Conservation (phyloP, 2,797 vertebrate genomes). For the Ctenochaetus hawaiiensis region DNA sequence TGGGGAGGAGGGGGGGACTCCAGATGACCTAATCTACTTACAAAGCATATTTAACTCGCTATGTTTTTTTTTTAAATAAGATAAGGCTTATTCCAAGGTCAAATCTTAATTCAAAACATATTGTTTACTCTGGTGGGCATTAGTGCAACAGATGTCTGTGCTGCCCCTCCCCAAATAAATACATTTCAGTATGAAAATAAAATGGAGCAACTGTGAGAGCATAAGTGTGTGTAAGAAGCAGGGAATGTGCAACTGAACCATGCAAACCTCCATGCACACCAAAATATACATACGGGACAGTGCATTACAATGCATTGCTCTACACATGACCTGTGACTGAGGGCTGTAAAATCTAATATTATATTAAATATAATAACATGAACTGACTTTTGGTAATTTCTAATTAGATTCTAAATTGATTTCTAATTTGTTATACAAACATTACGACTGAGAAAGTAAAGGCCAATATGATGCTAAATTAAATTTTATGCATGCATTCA, state of each 20-base stretch:
- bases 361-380: conserved; percentile 32
- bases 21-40: conserved; percentile 86
- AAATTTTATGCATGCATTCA: neutral
- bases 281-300: conserved; percentile 50
- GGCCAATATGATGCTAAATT: conserved; percentile 14
- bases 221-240: conserved; percentile 13
- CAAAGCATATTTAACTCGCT: conserved; percentile 85
- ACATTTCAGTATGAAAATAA: conserved; percentile 50
- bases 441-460: conserved; percentile 28
- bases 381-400: conserved; percentile 24
- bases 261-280: conserved; percentile 47
- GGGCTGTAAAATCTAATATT: conserved; percentile 17
- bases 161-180: conserved; percentile 48
- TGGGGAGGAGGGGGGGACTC: conserved; percentile 25
- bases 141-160: conserved; percentile 81
- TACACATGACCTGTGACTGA: conserved; percentile 12
- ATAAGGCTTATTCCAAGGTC: conserved; percentile 84
- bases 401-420: conserved; percentile 23
- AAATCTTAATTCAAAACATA: conserved; percentile 87
- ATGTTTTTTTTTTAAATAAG: conserved; percentile 82
- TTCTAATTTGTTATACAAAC: conserved; percentile 38
- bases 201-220: conserved; percentile 25
- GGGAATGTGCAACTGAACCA: conserved; percentile 48
- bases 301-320: conserved; percentile 8
- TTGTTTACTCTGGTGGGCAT: conserved; percentile 80